Evolutionary conservation across 2,797 vertebrate species (phyloP), one percentile per base, ranked within the genome.

Genomic region (Coendou prehensilis): DNA sequence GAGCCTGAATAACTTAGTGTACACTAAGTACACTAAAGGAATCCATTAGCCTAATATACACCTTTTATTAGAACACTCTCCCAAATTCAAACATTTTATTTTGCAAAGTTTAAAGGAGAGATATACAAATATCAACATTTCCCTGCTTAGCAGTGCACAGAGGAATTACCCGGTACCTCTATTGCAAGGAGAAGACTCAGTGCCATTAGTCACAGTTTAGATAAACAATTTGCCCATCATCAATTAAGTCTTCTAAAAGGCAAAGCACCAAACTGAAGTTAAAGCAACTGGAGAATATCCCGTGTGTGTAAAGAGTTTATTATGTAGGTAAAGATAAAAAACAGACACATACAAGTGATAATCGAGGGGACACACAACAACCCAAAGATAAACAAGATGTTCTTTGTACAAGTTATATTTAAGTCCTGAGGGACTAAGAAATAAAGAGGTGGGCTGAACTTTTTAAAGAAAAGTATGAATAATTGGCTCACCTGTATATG

Each of bases 1-100:
- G 20, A 96, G 54, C 5, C 30, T 47, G 2, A 92, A 69, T 80
- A 87, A 73, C 23, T 45, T 13, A 89, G 41, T 1, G 6, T 41
- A 41, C 28, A 18, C 10, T 86, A 82, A 78, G 13, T 50, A 50
- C 13, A 50, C 6, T 28, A 30, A 41, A 7, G 54, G 33, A 91
- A n/a, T 91, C 90, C 63, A 84, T 87, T 92, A 79, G 87, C 7
- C 93, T 54, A 93, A 89, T 93, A 73, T 94, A 76, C 26, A 90
- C 5, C 41, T 96, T 95, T 26, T 33, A 79, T 64, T 81, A 75
- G 20, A 87, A 93, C 88, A 56, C 5, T 93, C 7, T 91, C 26
- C 20, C 5, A 81, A 75, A 85, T 50, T 73, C 83, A 95, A 92
- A 15, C 78, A 75, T 52, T 45, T 50, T 76, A 6, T 30, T 61